Evolutionary conservation across 2,888 invertebrate genomes (phyloP), one percentile per base, ranked within the genome.

Genomic region (Luperina testacea): DNA sequence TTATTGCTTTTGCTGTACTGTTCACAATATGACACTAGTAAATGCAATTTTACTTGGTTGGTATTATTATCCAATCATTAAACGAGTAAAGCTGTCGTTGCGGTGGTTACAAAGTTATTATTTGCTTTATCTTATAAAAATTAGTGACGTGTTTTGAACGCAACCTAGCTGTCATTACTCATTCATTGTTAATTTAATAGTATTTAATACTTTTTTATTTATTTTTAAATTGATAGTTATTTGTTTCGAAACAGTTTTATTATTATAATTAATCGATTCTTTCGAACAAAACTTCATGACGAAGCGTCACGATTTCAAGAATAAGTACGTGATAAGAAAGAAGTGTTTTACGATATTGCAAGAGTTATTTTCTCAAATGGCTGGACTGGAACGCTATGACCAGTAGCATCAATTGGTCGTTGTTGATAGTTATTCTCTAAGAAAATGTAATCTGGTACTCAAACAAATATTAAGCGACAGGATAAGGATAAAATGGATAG

Each of bases 401-500:
- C 87, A 82, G 82, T 81, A 88, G 87, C 79, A 1, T 64, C 74
- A 63, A 80, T 42, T 72, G 78, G 32, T 76, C 59, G 70, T 79
- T 84, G 80, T 82, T 88, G 80, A 84, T 82, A 81, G 72, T 74
- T 80, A 77, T 53, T 78, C 48, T 57, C 20, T 32, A 72, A 27
- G 61, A 86, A 88, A 88, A 88, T 87, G 86, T 87, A 87, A 88
- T 83, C 72, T 77, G 81, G 76, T 79, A 61, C 74, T 81, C 59
- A 59, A 73, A 59, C 59, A 59, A 73, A 59, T 84, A 77, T 42
- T 69, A 78, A 75, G 67, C 45, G 64, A 69, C 59, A 71, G 68
- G n/a, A n/a, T n/a, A n/a, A n/a, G n/a, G n/a, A n/a, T n/a, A n/a
- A n/a, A n/a, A n/a, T n/a, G 68, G 70, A 81, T 75, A 77, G 64